Evolutionary conservation across 1,140 invertebrate genomes (phyloP).

Genomic region (Macrosteles quadrilineatus): DNA sequence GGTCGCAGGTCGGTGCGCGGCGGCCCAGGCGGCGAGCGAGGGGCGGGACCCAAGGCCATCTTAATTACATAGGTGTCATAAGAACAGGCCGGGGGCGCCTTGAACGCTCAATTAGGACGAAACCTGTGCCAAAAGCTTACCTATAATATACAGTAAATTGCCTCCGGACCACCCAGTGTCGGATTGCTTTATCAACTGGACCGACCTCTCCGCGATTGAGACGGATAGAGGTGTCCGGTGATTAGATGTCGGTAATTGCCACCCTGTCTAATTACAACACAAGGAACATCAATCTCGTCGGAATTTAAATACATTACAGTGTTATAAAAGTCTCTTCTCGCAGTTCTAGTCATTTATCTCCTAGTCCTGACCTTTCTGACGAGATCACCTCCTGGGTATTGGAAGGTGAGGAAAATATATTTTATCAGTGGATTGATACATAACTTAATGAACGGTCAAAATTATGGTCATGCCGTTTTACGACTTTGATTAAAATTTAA

Average conservation of each 20-base stretch:
- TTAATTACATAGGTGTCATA: conserved; percentile 24
- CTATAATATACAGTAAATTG: conserved; percentile 27
- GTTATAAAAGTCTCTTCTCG: no score
- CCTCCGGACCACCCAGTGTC: neutral
- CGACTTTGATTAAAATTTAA: no score
- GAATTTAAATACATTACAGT: conserved; percentile 10
- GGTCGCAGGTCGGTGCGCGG: neutral
- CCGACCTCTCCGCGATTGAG: neutral
- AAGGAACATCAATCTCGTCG: neutral
- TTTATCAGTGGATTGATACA: no score
- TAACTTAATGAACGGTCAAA: no score
- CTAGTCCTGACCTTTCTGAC: no score
- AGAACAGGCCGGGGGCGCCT: conserved; percentile 14
- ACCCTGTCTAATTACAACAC: conserved; percentile 19
- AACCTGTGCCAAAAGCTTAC: conserved; percentile 25
- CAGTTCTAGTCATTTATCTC: no score
- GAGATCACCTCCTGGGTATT: no score
- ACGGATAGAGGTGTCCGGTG: conserved; percentile 1
- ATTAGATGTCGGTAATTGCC: neutral
- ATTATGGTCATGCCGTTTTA: no score
- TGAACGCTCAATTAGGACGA: conserved; percentile 12
- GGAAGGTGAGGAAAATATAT: no score
- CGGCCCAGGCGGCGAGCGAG: no score
- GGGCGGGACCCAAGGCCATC: neutral
- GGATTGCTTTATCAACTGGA: conserved; percentile 21